These are phyloP conservation scores for Forficula auricularia DNA, from an alignment of 1,140 invertebrate species.

Conservation along the genomic window DNA sequence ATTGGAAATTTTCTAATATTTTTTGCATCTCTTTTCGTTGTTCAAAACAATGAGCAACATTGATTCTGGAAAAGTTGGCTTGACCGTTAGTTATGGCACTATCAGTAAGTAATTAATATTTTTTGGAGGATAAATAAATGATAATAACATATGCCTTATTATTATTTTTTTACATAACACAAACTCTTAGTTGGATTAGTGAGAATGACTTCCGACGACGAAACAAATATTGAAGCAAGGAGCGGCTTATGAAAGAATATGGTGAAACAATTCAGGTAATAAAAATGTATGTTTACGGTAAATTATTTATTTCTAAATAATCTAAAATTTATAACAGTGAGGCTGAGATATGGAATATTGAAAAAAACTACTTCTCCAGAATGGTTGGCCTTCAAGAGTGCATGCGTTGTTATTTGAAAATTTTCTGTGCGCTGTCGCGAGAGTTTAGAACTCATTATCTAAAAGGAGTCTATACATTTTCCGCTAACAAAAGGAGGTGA, in stretches of 20 bases:
- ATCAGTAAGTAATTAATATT: conserved; percentile 14
- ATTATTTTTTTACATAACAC: conserved; percentile 26
- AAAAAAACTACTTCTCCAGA: too few species aligned
- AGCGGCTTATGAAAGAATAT: conserved; percentile 44
- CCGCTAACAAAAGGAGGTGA: too few species aligned
- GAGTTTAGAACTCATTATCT: too few species aligned
- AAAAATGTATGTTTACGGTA: too few species aligned
- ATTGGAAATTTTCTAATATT: conserved; percentile 34
- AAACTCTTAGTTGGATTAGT: conserved; percentile 41
- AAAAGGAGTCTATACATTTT: too few species aligned
- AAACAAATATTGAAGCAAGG: conserved; percentile 13
- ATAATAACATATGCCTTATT: neutral
- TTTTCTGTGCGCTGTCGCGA: too few species aligned
- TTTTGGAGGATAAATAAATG: neutral
- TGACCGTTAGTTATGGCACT: conserved; percentile 34
- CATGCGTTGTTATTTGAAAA: too few species aligned
- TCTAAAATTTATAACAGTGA: too few species aligned
- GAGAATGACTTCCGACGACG: conserved; percentile 14
- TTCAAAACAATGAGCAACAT: conserved; percentile 25
- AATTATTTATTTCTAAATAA: too few species aligned
- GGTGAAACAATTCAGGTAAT: conserved; percentile 25
- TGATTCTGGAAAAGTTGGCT: conserved; percentile 29
- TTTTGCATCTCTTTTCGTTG: conserved; percentile 33
- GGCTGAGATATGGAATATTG: too few species aligned
- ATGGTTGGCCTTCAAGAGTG: too few species aligned